These are phyloP conservation scores for Phaethon lepturus DNA, from an alignment of 2,113 vertebrate genomes.

Conservation along the genomic window DNA sequence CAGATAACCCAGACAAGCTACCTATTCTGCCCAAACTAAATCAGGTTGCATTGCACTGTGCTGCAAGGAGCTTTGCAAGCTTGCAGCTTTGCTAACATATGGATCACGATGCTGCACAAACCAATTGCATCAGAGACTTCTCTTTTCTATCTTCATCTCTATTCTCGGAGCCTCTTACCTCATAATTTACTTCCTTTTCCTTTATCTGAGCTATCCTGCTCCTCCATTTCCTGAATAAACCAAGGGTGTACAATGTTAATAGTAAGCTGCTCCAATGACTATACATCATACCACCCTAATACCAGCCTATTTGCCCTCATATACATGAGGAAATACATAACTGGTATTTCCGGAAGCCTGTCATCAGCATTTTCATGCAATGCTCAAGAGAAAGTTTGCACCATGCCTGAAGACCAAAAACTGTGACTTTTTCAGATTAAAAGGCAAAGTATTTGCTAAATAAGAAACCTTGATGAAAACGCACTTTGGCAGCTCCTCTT, in stretches of 20 bases:
- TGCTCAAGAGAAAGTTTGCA: neutral
- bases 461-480: neutral
- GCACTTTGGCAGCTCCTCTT: neutral
- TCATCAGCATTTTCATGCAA: neutral
- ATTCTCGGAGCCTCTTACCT: neutral
- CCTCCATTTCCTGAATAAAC: constrained; percentile 18
- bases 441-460: neutral
- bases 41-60: neutral
- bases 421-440: neutral
- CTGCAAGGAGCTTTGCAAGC: neutral
- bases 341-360: neutral
- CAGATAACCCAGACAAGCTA: neutral
- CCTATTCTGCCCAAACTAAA: neutral
- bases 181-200: neutral
- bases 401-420: neutral
- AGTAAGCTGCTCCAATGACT: neutral
- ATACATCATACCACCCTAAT: neutral
- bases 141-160: neutral
- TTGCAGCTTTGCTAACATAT: neutral
- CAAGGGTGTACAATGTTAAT: neutral
- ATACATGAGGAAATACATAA: too few species aligned
- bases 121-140: neutral
- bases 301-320: neutral
- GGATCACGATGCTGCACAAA: neutral
- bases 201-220: neutral